Evolutionary conservation across 2,797 vertebrate genomes (phyloP), one percentile per base, ranked within the genome.

Genomic region (Ammospiza maritima): DNA sequence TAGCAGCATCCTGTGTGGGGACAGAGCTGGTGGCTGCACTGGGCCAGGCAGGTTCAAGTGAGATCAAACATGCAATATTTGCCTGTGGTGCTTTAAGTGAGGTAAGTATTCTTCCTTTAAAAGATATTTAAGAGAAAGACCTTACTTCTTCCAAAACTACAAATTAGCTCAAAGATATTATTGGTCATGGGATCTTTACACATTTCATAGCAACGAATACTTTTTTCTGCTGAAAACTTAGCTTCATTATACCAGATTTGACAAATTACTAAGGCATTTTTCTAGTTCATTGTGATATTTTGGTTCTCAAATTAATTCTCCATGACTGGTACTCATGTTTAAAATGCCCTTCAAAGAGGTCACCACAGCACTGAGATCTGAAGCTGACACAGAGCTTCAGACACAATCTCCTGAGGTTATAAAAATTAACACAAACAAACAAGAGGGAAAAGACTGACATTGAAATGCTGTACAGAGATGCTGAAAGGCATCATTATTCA

Each of bases 151-250:
- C 22, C 36, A 78, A 85, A 74, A 58, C n/a, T 18, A 75, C 20
- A 26, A 69, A 80, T 19, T 45, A 84, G 10, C 26, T 70, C 17
- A 9, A 76, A 45, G 10, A 58, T 61, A 66, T 25, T 36, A 53
- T 0, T 5, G 13, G 16, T 69, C 16, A 44, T 1, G 0, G 32
- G 22, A 21, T 45, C 58, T 58, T 50, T 45, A 40, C 32, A 53
- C 3, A 77, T 29, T 57, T 87, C n/a, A 66, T 7, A 40, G 48
- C 20, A 71, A 54, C 30, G 3, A 85, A 54, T 47, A 82, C 16
- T 6, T 88, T 74, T 57, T 81, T 38, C 60, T 67, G 44, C 17
- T 62, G 57, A 85, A 90, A 93, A 64, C 2, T 11, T 75, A 21
- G 30, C 30, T 58, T 76, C 36, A 4, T 61, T 77, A 65, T 16